Evolutionary conservation across 2,113 vertebrate species (phyloP).

Genomic region (Gasterosteus aculeatus): DNA sequence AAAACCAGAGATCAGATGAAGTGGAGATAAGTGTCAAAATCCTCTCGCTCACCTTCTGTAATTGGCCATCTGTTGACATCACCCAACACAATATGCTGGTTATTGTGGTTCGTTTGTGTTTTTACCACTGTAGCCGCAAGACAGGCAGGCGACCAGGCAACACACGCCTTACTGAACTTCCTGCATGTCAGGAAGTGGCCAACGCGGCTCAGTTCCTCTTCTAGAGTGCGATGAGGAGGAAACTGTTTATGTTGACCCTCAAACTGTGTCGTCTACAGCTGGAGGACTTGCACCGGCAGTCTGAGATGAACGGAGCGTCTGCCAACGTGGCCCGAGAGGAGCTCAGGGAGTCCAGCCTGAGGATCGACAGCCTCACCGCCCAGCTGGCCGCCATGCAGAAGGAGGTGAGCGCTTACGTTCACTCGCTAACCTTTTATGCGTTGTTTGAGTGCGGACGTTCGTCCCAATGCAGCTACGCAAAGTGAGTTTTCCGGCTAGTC

Average conservation of each 20-base stretch:
- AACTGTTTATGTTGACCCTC: neutral
- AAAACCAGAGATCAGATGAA: neutral
- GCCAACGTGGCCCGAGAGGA: conserved; percentile 86
- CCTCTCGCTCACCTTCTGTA: neutral
- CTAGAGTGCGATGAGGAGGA: neutral
- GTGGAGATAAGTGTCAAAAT: neutral
- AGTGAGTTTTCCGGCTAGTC: neutral
- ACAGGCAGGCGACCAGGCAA: neutral
- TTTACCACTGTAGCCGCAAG: neutral
- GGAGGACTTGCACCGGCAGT: conserved; percentile 84
- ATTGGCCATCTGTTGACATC: neutral
- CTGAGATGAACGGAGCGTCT: conserved; percentile 86
- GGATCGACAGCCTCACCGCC: conserved; percentile 85
- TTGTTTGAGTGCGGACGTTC: neutral
- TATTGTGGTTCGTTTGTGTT: neutral
- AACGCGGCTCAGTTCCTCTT: conserved; percentile 43
- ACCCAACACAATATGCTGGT: neutral
- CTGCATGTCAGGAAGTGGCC: conserved; percentile 62
- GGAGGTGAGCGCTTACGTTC: conserved; percentile 79
- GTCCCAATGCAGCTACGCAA: neutral
- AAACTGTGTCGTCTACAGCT: conserved; percentile 76
- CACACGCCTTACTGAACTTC: conserved; percentile 31
- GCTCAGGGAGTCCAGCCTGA: conserved; percentile 84
- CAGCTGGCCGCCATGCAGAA: conserved; percentile 87
- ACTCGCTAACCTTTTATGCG: too few relatives aligned